Evolutionary conservation across 1,140 invertebrate genomes (phyloP).

Genomic region (Scaptomyza pallida): DNA sequence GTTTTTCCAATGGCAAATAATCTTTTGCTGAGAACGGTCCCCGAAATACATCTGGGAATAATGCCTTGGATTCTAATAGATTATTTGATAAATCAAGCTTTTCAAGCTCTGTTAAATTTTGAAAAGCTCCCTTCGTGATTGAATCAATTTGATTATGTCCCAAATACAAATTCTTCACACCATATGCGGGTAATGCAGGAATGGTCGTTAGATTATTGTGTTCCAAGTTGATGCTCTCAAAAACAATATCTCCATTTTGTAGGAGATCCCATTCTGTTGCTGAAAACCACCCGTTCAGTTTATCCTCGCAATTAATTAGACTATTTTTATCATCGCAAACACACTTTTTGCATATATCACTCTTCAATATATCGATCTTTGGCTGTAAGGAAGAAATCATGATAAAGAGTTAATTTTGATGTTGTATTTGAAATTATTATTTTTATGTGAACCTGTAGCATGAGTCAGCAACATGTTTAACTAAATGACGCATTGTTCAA

Average conservation of each 20-base stretch:
- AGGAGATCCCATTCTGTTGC: constrained; percentile 81
- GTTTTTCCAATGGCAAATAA: constrained; percentile 86
- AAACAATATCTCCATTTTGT: constrained; percentile 75
- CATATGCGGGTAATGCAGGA: constrained; percentile 71
- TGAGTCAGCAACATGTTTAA: neutral
- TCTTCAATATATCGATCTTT: constrained; percentile 34
- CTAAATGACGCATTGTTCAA: neutral
- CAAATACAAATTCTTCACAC: constrained; percentile 85
- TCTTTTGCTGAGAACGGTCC: constrained; percentile 86
- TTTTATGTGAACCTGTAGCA: neutral
- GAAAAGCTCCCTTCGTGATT: constrained; percentile 87
- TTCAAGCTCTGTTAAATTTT: constrained; percentile 86
- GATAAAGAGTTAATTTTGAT: neutral
- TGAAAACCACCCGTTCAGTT: constrained; percentile 64
- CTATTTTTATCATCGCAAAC: constrained; percentile 39
- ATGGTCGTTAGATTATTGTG: constrained; percentile 67
- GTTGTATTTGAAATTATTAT: neutral
- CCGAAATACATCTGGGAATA: constrained; percentile 88
- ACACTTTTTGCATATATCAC: constrained; percentile 79
- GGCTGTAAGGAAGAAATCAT: constrained; percentile 30
- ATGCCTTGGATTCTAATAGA: constrained; percentile 85
- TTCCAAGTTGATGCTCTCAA: constrained; percentile 78
- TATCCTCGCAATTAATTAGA: constrained; percentile 74
- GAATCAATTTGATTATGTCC: constrained; percentile 85
- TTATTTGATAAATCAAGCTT: constrained; percentile 89